Conservation (phyloP, 2,888 invertebrate species). For the Maniola hyperantus region DNA sequence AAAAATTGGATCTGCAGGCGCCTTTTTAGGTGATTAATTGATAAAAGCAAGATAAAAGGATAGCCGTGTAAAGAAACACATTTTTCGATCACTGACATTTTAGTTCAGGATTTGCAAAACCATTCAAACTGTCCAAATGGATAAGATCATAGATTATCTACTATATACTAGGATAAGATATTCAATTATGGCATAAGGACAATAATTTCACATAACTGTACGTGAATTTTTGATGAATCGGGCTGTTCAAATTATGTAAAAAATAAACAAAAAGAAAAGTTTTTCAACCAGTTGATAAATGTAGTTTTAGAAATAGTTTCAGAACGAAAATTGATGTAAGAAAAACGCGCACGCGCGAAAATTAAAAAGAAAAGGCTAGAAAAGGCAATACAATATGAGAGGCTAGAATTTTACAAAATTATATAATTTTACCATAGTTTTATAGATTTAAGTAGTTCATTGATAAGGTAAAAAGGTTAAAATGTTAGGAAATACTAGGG, state of each 20-base stretch:
- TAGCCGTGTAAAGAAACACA: neutral
- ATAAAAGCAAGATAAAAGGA: neutral
- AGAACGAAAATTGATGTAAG: slow-evolving; percentile 1
- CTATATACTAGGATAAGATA: too few species aligned
- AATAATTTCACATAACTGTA: too few species aligned
- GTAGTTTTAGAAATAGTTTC: neutral
- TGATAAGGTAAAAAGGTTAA: slow-evolving; percentile 51
- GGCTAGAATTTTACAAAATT: slow-evolving; percentile 42
- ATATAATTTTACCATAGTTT: slow-evolving; percentile 45
- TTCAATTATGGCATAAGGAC: too few species aligned
- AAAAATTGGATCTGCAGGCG: too few species aligned
- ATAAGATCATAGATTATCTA: too few species aligned
- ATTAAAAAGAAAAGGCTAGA: slow-evolving; percentile 40
- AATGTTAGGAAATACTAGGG: slow-evolving; percentile 64
- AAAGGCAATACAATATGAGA: slow-evolving; percentile 48
- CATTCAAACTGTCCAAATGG: too few species aligned
- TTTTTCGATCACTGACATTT: neutral
- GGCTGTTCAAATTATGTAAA: neutral
- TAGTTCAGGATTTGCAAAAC: neutral
- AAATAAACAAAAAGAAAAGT: neutral
- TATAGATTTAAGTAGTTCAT: slow-evolving; percentile 55
- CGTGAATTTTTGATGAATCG: neutral
- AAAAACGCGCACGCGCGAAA: slow-evolving; percentile 48
- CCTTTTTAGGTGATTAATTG: too few species aligned
- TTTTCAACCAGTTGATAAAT: neutral